Percentiles rank a stretch among this genome's conserved stretches.
Evolutionary conservation across 2,113 vertebrate species (phyloP).

Genomic region (Tursiops truncatus): DNA sequence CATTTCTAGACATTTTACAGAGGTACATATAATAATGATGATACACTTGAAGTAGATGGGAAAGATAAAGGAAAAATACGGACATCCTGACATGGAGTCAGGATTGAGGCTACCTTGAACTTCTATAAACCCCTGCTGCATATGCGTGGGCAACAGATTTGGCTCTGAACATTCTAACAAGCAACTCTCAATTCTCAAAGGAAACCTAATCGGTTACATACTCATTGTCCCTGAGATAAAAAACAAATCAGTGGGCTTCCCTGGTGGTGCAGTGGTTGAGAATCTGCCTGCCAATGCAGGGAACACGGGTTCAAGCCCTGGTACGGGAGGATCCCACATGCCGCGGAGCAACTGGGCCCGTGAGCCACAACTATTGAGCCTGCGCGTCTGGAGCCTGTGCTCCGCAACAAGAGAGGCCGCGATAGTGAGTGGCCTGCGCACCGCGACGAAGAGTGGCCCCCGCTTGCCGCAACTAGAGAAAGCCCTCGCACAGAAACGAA

Average conservation of each 20-base stretch:
- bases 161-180: not conserved
- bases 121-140: not conserved
- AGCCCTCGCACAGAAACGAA: too few species aligned
- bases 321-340: too few species aligned
- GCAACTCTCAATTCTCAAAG: not conserved
- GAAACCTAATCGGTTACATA: not conserved
- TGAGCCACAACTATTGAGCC: too few species aligned
- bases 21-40: not conserved
- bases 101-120: not conserved
- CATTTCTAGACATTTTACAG: not conserved
- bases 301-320: too few species aligned
- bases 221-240: not conserved
- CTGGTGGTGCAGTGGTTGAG: too few species aligned
- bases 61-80: not conserved
- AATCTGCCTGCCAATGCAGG: too few species aligned
- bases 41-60: not conserved
- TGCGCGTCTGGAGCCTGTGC: too few species aligned
- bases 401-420: not conserved
- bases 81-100: not conserved
- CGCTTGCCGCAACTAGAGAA: too few species aligned
- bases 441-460: too few species aligned
- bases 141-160: not conserved
- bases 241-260: not conserved
- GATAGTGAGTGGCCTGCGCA: too few species aligned
- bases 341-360: too few species aligned